phyloP scores from a whole-genome alignment of 1,140 invertebrate species.

The Sinella curviseta region DNA sequence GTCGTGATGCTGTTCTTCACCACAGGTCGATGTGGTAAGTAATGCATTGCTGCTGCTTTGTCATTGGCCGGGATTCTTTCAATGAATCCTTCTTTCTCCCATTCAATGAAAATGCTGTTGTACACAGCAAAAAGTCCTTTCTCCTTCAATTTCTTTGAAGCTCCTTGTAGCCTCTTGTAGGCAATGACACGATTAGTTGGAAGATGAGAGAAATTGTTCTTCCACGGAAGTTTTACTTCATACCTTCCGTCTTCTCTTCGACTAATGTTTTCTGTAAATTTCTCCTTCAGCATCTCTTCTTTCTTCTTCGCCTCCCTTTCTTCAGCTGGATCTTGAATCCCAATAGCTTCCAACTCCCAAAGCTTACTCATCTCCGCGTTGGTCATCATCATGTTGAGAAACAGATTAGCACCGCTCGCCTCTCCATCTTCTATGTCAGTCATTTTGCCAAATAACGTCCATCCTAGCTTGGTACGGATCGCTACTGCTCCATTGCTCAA shows the following conservation, averaged over 20 bases:
- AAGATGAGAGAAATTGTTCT: too few relatives aligned
- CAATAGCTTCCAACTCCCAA: slow-evolving; percentile 53
- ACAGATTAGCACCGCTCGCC: not conserved
- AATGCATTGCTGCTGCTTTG: slow-evolving; percentile 46
- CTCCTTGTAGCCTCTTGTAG: slow-evolving; percentile 47
- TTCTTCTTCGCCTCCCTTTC: slow-evolving; percentile 42
- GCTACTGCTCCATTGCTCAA: slow-evolving; percentile 42
- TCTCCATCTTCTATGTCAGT: not conserved
- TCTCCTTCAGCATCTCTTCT: slow-evolving; percentile 23
- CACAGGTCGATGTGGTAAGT: slow-evolving; percentile 39
- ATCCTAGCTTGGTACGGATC: slow-evolving; percentile 51
- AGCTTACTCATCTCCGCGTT: slow-evolving; percentile 48
- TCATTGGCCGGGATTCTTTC: slow-evolving; percentile 48
- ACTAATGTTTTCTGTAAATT: slow-evolving; percentile 50
- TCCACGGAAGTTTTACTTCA: slow-evolving; percentile 51
- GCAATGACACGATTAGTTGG: too few relatives aligned
- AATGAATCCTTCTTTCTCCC: slow-evolving; percentile 50
- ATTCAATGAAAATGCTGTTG: slow-evolving; percentile 50
- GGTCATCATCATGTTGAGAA: slow-evolving; percentile 43
- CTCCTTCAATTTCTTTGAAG: too few relatives aligned
- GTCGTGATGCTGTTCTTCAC: slow-evolving; percentile 52
- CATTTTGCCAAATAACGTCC: slow-evolving; percentile 50
- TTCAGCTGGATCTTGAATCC: slow-evolving; percentile 52
- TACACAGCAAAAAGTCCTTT: slow-evolving; percentile 50
- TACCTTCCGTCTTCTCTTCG: slow-evolving; percentile 48